Evolutionary conservation across 2,113 vertebrate genomes (phyloP), one percentile per base, ranked within the genome.

Genomic region (Amphiprion ocellaris): DNA sequence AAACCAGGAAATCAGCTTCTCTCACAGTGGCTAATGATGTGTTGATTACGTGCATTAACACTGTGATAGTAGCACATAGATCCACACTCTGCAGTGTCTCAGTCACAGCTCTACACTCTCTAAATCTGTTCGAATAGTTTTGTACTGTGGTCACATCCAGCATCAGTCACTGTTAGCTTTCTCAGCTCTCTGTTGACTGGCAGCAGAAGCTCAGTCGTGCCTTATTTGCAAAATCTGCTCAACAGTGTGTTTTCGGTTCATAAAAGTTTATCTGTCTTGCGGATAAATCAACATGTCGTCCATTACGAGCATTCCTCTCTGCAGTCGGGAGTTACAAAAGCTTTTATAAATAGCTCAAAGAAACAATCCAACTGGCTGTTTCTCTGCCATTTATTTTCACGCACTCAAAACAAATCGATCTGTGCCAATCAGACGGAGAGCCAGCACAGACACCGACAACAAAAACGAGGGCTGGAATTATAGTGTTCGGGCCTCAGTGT

Each of bases 221-320:
- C 47, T 23, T 21, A 28, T 67, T 33, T 67, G 47, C 28, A 21
- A 52, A 66, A 67, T 52, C 47, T 67, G 64, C 64, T 60, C 44
- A 17, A 19, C 19, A 49, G 44, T 23, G 17, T 50, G 28, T 70
- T 26, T 17, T 15, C 8, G 23, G 19, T 37, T 50, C 46, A 61
- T 72, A 49, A 50, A 50, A 10, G 26, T 61, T 8, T 50, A 10
- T 17, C 49, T 52, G 47, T 16, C 14, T 11, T 50, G 21, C 5
- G 21, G 28, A 73, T 21, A 19, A 52, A 73, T 62, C 33, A 72
- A 61, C 33, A 54, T 62, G 47, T 73, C 23, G 58, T 73, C 30
- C 58, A 61, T 41, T n/a, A 60, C 49, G 21, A 10, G 49, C 49
- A 21, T 52, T 52, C 17, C 49, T 52, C 49, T 52, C 49, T 52